Conservation (phyloP, 2,888 invertebrate genomes). For the Melanostoma scalare region DNA sequence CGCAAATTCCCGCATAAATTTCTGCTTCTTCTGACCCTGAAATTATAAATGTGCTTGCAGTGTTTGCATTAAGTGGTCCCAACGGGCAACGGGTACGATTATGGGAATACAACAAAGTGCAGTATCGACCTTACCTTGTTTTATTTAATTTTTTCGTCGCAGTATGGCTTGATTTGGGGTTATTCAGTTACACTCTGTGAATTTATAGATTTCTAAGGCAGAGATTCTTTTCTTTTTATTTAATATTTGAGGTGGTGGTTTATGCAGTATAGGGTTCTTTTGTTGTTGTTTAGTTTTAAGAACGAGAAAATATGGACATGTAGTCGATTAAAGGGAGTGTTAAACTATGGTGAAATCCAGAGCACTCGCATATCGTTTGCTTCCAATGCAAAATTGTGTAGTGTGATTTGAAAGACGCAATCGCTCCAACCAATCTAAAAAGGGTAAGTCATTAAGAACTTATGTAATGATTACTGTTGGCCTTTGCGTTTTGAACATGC, state of each 20-base stretch:
- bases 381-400: too few relatives aligned
- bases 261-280: not conserved
- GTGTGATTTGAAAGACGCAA: too few relatives aligned
- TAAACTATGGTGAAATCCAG: too few relatives aligned
- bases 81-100: constrained; percentile 22
- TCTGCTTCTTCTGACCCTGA: constrained; percentile 62
- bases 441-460: too few relatives aligned
- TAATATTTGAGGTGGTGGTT: not conserved
- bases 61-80: constrained; percentile 20
- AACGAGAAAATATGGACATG: not conserved
- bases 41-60: constrained; percentile 30
- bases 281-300: not conserved
- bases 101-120: constrained; percentile 65
- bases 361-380: too few relatives aligned
- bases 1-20: constrained; percentile 43
- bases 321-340: not conserved
- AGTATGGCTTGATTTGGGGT: constrained; percentile 57
- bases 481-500: too few relatives aligned
- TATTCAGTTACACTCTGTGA: constrained; percentile 19
- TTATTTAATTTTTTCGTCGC: constrained; percentile 5
- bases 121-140: constrained; percentile 49
- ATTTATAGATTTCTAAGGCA: constrained; percentile 40
- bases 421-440: too few relatives aligned
- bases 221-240: not conserved
- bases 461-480: too few relatives aligned